These are phyloP conservation scores for Limnothrissa miodon DNA, from an alignment of 2,113 vertebrate species.

Conservation along the genomic window DNA sequence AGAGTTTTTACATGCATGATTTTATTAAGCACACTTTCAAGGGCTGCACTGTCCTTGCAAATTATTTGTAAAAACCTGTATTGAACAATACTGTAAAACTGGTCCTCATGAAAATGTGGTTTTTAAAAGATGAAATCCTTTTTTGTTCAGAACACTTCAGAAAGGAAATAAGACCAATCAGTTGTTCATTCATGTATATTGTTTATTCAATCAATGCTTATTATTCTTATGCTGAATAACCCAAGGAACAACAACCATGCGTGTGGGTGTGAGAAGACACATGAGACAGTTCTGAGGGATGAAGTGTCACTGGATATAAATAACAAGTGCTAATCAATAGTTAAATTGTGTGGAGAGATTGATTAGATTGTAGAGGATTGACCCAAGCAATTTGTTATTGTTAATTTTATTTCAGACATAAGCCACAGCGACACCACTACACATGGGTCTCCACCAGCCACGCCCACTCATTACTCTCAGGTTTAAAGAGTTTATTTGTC, in stretches of 20 bases:
- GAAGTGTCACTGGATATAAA: no score
- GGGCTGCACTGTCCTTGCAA: not conserved
- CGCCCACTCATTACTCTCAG: no score
- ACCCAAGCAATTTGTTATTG: not conserved
- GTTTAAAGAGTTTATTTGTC: no score
- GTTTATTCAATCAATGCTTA: not conserved
- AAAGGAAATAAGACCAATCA: not conserved
- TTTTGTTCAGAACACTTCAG: not conserved
- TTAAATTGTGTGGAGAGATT: not conserved
- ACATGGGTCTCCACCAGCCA: no score
- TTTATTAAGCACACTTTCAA: not conserved
- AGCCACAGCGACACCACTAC: no score
- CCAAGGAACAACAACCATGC: not conserved
- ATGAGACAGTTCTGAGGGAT: not conserved
- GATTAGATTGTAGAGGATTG: not conserved
- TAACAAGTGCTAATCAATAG: not conserved
- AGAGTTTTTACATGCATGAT: not conserved
- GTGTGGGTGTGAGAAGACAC: not conserved
- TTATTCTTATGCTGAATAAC: not conserved
- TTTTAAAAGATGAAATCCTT: not conserved
- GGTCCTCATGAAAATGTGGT: not conserved
- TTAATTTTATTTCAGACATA: no score
- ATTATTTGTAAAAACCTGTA: not conserved
- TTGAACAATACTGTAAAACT: not conserved
- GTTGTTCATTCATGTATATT: no score